Base-by-base conservation (phyloP, 1,140 invertebrate species). In the Leptopilina boulardi region DNA sequence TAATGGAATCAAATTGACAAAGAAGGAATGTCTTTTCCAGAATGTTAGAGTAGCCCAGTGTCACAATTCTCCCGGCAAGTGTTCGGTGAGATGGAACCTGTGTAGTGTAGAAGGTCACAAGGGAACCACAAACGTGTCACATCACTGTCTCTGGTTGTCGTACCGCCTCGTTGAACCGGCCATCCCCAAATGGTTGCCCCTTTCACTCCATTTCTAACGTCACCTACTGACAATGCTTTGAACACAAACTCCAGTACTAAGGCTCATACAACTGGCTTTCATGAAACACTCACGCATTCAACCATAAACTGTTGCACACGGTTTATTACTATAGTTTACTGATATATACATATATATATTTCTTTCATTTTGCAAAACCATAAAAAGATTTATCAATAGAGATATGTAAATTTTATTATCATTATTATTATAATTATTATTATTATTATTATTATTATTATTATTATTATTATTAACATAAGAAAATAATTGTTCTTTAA, bases 111-210 rank as follows among this genome's bases (percentile, higher is more conserved):
- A 70, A 54, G 76, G 78, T 84, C 86, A 82, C 85, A 78, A 75
- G 83, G 85, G 86, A 85, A 84, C 87, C 84, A 85, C 85, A 88
- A 88, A 88, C 86, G 85, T 85, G 87, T 88, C 87, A 85, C 79
- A 82, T 81, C 47, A 47, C 66, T 47, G 78, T 82, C 83, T 80
- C 79, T 80, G 44, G 76, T 66, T 77, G 79, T 85, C 74, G 66
- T 59, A 66, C 51, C 75, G 77, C 59, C 54, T 77, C 77, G 59
- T 66, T 78, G 78, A 80, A 85, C 79, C 70, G 82, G 79, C 71
- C 79, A 80, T 75, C 76, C 82, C 76, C 79, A 80, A 81, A 77
- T 76, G 72, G 59, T 66, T 66, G 59, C 59, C 59, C 59, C 59
- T 66, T 66, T 66, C 59, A 34, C 59, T 30, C 23, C 59, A 66